phyloP scores from a whole-genome alignment of 2,113 vertebrate species.

The Hydropotes inermis region DNA sequence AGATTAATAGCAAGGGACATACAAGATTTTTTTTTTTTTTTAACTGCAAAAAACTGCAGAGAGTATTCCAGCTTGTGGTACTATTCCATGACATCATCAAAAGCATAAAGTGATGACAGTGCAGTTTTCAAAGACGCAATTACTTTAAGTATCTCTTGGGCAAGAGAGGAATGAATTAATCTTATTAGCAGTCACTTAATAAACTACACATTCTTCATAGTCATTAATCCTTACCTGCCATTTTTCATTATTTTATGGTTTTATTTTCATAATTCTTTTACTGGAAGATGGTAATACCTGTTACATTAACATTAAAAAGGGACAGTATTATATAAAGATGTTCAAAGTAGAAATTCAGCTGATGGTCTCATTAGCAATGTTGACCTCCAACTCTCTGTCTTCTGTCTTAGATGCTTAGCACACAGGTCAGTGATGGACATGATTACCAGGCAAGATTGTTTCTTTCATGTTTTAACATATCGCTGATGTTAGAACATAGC shows the following conservation, averaged over 20 bases:
- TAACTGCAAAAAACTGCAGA: conserved; percentile 79
- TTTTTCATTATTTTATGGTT: conserved; percentile 67
- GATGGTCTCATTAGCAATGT: background rate
- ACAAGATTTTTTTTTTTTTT: background rate
- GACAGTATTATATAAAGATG: background rate
- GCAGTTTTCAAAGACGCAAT: conserved; percentile 93
- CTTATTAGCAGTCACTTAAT: conserved; percentile 87
- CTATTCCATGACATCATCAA: conserved; percentile 84
- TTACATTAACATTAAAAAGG: background rate
- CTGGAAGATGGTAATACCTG: background rate
- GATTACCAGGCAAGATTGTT: background rate
- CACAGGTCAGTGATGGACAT: background rate
- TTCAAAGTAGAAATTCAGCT: background rate
- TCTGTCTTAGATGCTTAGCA: background rate
- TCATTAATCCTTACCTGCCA: conserved; percentile 67
- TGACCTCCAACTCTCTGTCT: background rate
- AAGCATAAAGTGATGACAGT: conserved; percentile 91
- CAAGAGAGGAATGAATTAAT: conserved; percentile 85
- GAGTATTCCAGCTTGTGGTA: conserved; percentile 49
- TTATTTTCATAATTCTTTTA: conserved; percentile 54
- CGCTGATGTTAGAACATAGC: background rate
- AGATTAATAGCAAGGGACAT: background rate
- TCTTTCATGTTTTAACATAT: background rate
- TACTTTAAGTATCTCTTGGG: conserved; percentile 92
- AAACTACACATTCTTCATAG: conserved; percentile 86